These are phyloP conservation scores for Priocnemis perturbator DNA, from an alignment of 2,888 invertebrate genomes.

Conservation along the genomic window DNA sequence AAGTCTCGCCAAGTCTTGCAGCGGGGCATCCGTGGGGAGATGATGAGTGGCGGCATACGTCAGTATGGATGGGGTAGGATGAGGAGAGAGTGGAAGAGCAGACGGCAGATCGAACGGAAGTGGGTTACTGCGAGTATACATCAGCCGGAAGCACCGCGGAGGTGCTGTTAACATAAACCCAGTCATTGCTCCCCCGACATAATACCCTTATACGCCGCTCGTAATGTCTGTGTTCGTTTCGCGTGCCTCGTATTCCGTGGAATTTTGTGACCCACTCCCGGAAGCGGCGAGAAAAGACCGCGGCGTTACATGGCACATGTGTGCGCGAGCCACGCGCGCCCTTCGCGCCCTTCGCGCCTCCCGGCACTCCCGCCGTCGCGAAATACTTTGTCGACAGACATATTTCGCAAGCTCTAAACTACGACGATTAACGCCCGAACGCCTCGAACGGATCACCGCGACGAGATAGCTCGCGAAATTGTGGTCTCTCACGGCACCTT, in stretches of 20 bases:
- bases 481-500: too few species aligned
- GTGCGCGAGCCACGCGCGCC: too few species aligned
- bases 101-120: conserved; percentile 53
- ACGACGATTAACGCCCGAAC: too few species aligned
- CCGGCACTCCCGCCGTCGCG: too few species aligned
- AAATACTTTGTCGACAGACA: too few species aligned
- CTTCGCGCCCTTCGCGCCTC: too few species aligned
- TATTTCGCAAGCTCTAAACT: too few species aligned
- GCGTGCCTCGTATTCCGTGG: conserved; percentile 9
- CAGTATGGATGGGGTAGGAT: not conserved
- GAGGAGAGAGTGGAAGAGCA: conserved; percentile 3
- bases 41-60: not conserved
- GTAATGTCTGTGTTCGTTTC: conserved; percentile 29
- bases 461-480: too few species aligned
- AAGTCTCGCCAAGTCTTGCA: too few species aligned
- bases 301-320: too few species aligned
- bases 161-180: conserved; percentile 61
- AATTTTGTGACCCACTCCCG: conserved; percentile 14
- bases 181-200: conserved; percentile 51
- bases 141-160: conserved; percentile 50
- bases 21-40: not conserved
- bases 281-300: conserved; percentile 7
- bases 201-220: conserved; percentile 39
- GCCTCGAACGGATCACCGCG: too few species aligned
- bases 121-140: conserved; percentile 52